Evolutionary conservation across 2,113 vertebrate species (phyloP).

Genomic region (Dasyurus viverrinus): DNA sequence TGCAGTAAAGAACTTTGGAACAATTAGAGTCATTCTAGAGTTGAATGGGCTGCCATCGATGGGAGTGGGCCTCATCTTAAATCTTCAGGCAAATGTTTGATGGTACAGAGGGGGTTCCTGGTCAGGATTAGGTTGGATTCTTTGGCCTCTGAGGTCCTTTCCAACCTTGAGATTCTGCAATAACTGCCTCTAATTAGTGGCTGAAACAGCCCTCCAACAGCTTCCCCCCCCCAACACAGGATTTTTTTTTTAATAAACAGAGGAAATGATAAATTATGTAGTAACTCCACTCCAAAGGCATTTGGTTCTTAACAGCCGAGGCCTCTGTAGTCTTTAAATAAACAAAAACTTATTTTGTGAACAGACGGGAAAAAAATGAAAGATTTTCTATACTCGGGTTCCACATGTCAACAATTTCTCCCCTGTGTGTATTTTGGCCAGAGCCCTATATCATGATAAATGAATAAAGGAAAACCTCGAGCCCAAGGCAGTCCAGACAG

Average conservation of each 20-base stretch:
- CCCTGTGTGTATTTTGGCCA: conserved; percentile 99
- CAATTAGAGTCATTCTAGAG: neutral
- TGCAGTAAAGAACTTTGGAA: neutral
- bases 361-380: conserved; percentile 86
- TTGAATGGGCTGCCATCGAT: neutral
- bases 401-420: conserved; percentile 99
- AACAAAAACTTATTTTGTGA: conserved; percentile 92
- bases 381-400: conserved; percentile 89
- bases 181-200: conserved; percentile 1
- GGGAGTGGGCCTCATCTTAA: neutral
- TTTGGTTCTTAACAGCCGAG: conserved; percentile 84
- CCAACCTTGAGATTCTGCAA: conserved; percentile 44
- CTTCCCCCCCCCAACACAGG: conserved; percentile 52
- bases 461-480: conserved; percentile 95
- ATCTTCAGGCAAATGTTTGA: neutral
- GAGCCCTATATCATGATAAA: conserved; percentile 95
- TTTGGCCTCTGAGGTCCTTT: neutral
- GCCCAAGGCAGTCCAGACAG: conserved; percentile 90
- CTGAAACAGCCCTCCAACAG: conserved; percentile 56
- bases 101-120: neutral
- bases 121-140: conserved; percentile 26
- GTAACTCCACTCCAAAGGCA: conserved; percentile 83
- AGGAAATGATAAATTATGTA: conserved; percentile 87
- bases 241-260: conserved; percentile 82
- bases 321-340: conserved; percentile 91